Base-by-base conservation (phyloP, 2,797 vertebrate species). In the Microctenopoma stevenorrisi region DNA sequence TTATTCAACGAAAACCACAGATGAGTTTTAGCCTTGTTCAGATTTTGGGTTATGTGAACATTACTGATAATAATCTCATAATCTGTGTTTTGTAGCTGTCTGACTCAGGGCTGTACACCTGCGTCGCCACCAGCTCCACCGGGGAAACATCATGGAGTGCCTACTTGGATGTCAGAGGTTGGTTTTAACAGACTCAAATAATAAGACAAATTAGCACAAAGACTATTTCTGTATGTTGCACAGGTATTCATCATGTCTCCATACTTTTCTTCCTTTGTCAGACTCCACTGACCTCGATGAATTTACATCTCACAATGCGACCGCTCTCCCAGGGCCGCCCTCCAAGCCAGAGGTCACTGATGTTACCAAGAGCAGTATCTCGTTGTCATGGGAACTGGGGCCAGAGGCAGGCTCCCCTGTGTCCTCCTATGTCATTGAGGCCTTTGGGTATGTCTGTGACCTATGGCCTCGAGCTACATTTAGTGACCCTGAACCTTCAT, bases 101-200 rank as follows among this genome's bases (percentile, higher is more conserved):
- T 0, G 97, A 98, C 84, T 94, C 94, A 1, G 97, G 97, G 25
- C 93, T 96, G 50, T 98, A 97, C 33, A 97, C 96, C 49, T 98
- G 97, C 8, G 95, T 98, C 70, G 97, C 96, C 12, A 96, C 95
- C 43, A 98, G 97, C 90, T 98, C 97, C 64, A 98, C 95, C 84
- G 97, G 97, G 42, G 96, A 98, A 86, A 98, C 97, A 0, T 96
- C 96, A 0, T 98, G 97, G 97, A 97, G 95, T 55, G 95, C 97
- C 22, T 96, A 96, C 82, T 88, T 98, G 86, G 97, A 98, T 82
- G 95, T 98, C 67, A 94, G 94, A 92, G 97, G 97, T 98, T 74
- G 83, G 86, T 48, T 55, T 73, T 62, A 85, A 7, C 25, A 50
- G 11, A 62, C 69, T 59, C 15, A 56, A 67, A 58, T 56, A 1